These are phyloP conservation scores for Dysdera silvatica DNA, from an alignment of 1,140 invertebrate species.

Conservation along the genomic window DNA sequence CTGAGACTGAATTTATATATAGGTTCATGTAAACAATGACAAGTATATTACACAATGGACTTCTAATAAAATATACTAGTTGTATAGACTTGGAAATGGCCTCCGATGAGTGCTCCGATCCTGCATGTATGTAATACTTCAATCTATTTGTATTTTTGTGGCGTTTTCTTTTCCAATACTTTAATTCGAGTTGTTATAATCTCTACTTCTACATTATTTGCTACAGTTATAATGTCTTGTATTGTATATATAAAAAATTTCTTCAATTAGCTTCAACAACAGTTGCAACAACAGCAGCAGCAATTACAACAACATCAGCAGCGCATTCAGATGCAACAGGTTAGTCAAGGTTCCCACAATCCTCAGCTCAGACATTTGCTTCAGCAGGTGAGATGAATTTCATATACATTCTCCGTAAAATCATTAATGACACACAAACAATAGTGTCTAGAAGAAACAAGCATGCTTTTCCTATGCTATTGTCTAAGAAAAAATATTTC, in stretches of 20 bases:
- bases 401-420: neutral
- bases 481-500: neutral
- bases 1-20: no score
- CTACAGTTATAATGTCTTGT: conserved; percentile 27
- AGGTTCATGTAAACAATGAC: no score
- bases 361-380: conserved; percentile 33
- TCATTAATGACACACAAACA: neutral
- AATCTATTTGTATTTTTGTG: neutral
- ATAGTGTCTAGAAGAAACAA: neutral
- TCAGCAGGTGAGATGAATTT: conserved; percentile 26
- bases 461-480: neutral
- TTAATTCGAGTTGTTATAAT: neutral
- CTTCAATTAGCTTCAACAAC: conserved; percentile 29
- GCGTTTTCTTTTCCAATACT: neutral
- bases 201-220: neutral
- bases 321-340: conserved; percentile 8
- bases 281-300: conserved; percentile 24
- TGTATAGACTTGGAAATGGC: no score
- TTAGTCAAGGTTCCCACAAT: conserved; percentile 14
- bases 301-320: conserved; percentile 25
- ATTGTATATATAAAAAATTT: no score
- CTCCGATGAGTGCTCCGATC: no score
- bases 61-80: no score
- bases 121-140: no score
- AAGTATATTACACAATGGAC: no score